A percentile compares a stretch with the other conserved stretches of the same genome.
These are phyloP conservation scores for Trypoxylon attenuatum DNA, from an alignment of 2,888 invertebrate genomes.

Conservation along the genomic window DNA sequence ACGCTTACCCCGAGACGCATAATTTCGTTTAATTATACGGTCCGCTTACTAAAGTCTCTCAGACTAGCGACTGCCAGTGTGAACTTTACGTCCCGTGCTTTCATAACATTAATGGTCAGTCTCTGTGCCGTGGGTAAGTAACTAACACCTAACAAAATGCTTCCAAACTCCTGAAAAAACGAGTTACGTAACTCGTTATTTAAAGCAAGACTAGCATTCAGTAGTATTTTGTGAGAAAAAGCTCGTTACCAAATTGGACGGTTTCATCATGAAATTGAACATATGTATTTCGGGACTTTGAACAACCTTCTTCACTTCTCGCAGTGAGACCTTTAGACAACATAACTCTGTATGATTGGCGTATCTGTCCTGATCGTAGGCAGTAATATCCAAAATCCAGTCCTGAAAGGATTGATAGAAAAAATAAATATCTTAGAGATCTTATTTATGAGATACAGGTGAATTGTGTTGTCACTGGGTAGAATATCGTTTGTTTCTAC, in stretches of 20 bases:
- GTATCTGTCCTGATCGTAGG: conserved; percentile 74
- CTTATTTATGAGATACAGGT: too few species aligned
- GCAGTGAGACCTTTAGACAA: conserved; percentile 72
- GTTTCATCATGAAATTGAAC: conserved; percentile 73
- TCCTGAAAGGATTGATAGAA: conserved; percentile 64
- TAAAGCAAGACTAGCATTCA: not conserved
- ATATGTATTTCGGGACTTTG: conserved; percentile 70
- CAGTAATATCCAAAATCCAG: conserved; percentile 73
- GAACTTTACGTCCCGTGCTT: conserved; percentile 72
- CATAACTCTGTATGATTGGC: conserved; percentile 75
- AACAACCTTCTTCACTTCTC: conserved; percentile 72
- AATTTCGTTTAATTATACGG: not conserved
- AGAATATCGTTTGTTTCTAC: too few species aligned
- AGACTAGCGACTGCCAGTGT: conserved; percentile 59
- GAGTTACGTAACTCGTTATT: not conserved
- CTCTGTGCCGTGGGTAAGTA: conserved; percentile 76
- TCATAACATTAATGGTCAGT: conserved; percentile 74
- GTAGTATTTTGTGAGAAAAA: not conserved
- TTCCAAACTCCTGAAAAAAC: conserved; percentile 73
- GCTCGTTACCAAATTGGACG: conserved; percentile 71
- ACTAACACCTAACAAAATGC: conserved; percentile 74
- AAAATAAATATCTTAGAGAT: too few species aligned
- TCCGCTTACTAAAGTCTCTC: conserved; percentile 71
- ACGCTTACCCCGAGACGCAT: too few species aligned
- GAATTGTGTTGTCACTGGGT: too few species aligned